Evolutionary conservation across 2,888 invertebrate species (phyloP), one percentile per base, ranked within the genome.

Genomic region (Tromatobia lineatoria): DNA sequence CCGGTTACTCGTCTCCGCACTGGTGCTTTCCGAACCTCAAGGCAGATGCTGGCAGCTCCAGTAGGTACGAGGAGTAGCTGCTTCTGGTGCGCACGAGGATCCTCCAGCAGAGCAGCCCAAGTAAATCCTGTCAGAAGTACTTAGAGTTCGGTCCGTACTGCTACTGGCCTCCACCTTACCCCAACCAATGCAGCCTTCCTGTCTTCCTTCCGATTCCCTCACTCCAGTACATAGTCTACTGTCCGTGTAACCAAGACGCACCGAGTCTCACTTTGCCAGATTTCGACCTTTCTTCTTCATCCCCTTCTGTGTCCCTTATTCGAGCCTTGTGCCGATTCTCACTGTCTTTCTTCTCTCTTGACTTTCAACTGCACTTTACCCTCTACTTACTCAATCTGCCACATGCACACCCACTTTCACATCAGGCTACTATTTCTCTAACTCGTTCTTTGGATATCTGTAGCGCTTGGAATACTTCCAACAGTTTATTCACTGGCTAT

Each of bases 61-160:
- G n/a, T n/a, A n/a, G n/a, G n/a, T n/a, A 2, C 34, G 0, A n/a
- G n/a, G 1, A 8, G n/a, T 64, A 29, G 69, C 70, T 54, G 67
- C 50, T 45, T 23, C 47, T 34, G 45, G 57, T 67, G 77, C 42
- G 67, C 74, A 64, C 47, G 66, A 70, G 79, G 20, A 61, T 78
- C 78, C 54, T 50, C 52, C 67, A 70, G n/a, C n/a, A n/a, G n/a
- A n/a, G n/a, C n/a, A n/a, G 34, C 54, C 85, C 88, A 88, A 88
- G 88, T 91, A 91, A 92, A 92, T 91, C 91, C 91, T 91, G 92
- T 92, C 91, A 91, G 88, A 90, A 91, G 90, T 91, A 92, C 91
- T 92, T 91, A 90, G 90, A 92, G 91, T 91, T 91, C 86, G 88
- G 89, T 88, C 20, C 70, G 74, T 61, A 42, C 88, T 88, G 87